Evolutionary conservation across 2,888 invertebrate genomes (phyloP).

Genomic region (Pyrochroa serraticornis): DNA sequence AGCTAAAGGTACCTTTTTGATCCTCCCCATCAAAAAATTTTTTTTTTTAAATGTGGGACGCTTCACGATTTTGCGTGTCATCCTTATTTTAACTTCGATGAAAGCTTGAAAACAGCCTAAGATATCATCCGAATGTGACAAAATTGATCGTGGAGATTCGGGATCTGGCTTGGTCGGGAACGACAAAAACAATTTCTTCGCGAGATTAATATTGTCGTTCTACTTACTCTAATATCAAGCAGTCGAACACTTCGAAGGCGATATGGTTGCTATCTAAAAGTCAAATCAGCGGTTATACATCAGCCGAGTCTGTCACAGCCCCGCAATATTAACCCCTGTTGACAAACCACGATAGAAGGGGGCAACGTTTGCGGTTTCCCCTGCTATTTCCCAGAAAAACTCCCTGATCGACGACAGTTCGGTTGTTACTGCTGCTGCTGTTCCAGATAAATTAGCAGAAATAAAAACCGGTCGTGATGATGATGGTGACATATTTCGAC

Average conservation of each 20-base stretch:
- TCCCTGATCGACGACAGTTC: background rate
- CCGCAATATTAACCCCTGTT: conserved; percentile 37
- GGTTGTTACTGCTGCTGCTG: background rate
- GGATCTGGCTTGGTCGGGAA: background rate
- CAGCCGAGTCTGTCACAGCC: conserved; percentile 39
- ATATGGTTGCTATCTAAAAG: conserved; percentile 47
- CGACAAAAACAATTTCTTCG: conserved; percentile 20
- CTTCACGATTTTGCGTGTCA: conserved; percentile 93
- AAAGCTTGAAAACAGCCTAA: no score
- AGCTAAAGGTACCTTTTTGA: no score
- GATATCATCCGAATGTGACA: no score
- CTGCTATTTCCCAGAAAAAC: conserved; percentile 12
- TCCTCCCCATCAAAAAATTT: no score
- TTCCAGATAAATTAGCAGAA: no score
- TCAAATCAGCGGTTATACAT: conserved; percentile 47
- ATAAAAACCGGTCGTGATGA: background rate
- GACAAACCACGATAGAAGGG: conserved; percentile 29
- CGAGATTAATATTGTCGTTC: conserved; percentile 45
- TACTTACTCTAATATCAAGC: conserved; percentile 46
- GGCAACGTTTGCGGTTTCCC: no score
- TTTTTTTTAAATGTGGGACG: conserved; percentile 83
- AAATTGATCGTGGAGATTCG: background rate
- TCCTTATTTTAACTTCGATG: no score
- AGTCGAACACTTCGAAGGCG: conserved; percentile 44
- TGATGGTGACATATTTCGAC: conserved; percentile 29